These are phyloP conservation scores for Heliconius nattereri DNA, from an alignment of 1,140 invertebrate species.

Conservation along the genomic window DNA sequence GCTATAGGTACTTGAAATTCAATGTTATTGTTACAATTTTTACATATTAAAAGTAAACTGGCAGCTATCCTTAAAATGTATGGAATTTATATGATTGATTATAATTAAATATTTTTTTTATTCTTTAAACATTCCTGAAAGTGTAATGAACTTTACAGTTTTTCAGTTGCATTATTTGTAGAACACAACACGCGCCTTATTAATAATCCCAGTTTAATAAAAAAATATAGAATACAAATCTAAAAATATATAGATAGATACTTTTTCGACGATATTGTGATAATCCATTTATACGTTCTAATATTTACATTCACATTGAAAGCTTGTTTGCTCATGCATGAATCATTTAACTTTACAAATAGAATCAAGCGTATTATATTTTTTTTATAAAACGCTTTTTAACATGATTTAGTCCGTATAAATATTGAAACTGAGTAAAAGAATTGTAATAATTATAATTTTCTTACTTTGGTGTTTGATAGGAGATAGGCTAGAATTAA, in stretches of 20 bases:
- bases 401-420: not conserved
- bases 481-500: not conserved
- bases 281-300: constrained; percentile 3
- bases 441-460: not conserved
- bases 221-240: not conserved
- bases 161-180: too few species aligned
- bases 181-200: too few species aligned
- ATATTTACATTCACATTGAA: constrained; percentile 7
- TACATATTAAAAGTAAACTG: too few species aligned
- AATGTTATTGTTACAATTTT: too few species aligned
- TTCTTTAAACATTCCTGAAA: too few species aligned
- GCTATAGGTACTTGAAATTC: too few species aligned
- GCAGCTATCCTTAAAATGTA: too few species aligned
- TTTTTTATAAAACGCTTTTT: not conserved
- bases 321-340: constrained; percentile 8
- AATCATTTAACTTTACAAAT: constrained; percentile 13
- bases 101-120: too few species aligned
- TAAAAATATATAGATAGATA: not conserved
- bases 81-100: too few species aligned
- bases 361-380: not conserved
- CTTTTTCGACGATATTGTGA: constrained; percentile 10
- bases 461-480: not conserved
- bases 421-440: not conserved
- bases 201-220: not conserved
- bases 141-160: too few species aligned